Percentiles rank a stretch among this genome's conserved stretches.
Evolutionary conservation across 2,888 invertebrate genomes (phyloP).

Genomic region (Erebia palarica): DNA sequence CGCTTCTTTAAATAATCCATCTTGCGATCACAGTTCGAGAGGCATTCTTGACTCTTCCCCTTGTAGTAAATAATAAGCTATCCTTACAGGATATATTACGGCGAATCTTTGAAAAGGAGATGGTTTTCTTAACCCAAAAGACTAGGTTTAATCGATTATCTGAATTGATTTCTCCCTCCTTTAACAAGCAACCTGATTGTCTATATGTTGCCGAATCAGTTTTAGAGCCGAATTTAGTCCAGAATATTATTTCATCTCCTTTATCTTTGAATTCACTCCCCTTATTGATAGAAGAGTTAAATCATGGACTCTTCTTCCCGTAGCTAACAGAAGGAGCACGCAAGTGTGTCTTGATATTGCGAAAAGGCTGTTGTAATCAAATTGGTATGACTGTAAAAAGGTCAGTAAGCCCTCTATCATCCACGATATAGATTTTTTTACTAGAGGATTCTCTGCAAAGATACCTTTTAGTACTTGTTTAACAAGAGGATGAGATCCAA

Average conservation of each 20-base stretch:
- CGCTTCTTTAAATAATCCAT: background rate
- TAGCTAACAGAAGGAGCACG: constrained; percentile 25
- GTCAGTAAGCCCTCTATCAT: constrained; percentile 22
- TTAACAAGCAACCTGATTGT: constrained; percentile 29
- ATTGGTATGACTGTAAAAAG: background rate
- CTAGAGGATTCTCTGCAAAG: constrained; percentile 20
- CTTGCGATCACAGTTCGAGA: too few species aligned
- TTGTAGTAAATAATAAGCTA: constrained; percentile 29
- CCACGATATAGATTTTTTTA: constrained; percentile 18
- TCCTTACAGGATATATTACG: background rate
- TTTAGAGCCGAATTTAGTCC: constrained; percentile 30
- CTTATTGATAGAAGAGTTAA: constrained; percentile 27
- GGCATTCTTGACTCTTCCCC: constrained; percentile 10
- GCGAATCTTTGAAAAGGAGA: background rate
- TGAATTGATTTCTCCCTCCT: background rate
- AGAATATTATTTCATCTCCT: too few species aligned
- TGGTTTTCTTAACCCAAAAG: background rate
- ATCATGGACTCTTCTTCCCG: constrained; percentile 35
- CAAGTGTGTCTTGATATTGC: constrained; percentile 28
- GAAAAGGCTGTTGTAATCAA: constrained; percentile 27
- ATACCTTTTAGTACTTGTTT: constrained; percentile 36
- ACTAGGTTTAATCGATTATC: background rate
- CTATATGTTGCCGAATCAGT: constrained; percentile 26
- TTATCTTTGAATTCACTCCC: background rate
- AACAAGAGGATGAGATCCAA: constrained; percentile 27